A percentile compares a stretch with the other conserved stretches of the same genome.
These are phyloP conservation scores for Acanthosoma haemorrhoidale DNA, from an alignment of 2,888 invertebrate genomes.

Conservation along the genomic window DNA sequence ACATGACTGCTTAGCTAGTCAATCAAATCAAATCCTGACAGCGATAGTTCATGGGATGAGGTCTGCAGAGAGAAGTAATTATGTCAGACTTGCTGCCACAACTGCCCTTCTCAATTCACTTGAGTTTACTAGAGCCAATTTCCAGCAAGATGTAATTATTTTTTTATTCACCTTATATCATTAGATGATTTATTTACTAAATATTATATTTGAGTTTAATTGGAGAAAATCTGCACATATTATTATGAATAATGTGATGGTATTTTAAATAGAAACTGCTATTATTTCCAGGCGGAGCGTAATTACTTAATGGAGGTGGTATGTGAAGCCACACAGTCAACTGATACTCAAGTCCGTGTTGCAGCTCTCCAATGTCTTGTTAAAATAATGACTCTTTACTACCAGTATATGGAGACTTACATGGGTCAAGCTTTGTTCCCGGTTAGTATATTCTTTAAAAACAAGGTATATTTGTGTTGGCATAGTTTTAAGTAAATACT, in stretches of 20 bases:
- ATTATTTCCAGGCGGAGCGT: constrained; percentile 64
- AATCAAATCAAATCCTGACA: constrained; percentile 94
- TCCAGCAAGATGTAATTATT: constrained; percentile 75
- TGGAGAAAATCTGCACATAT: not conserved
- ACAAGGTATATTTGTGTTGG: too few species aligned
- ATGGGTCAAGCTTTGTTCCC: constrained; percentile 98
- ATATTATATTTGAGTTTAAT: not conserved
- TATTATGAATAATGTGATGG: too few species aligned
- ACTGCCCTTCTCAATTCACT: constrained; percentile 93
- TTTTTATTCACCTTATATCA: not conserved
- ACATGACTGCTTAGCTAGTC: constrained; percentile 82
- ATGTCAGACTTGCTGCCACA: constrained; percentile 93
- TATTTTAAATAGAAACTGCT: not conserved
- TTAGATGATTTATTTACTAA: not conserved
- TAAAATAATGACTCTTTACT: constrained; percentile 96
- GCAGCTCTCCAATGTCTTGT: constrained; percentile 97
- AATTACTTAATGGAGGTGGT: constrained; percentile 99
- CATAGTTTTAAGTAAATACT: too few species aligned
- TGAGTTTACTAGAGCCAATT: constrained; percentile 97
- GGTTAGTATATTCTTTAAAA: constrained; percentile 51
- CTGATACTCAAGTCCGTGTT: constrained; percentile 86
- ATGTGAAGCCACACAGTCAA: constrained; percentile 95
- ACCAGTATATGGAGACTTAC: constrained; percentile 98
- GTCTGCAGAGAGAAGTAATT: constrained; percentile 83
- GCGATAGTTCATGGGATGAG: constrained; percentile 99